Evolutionary conservation across 2,797 vertebrate genomes (phyloP).

Genomic region (Spatula clypeata): DNA sequence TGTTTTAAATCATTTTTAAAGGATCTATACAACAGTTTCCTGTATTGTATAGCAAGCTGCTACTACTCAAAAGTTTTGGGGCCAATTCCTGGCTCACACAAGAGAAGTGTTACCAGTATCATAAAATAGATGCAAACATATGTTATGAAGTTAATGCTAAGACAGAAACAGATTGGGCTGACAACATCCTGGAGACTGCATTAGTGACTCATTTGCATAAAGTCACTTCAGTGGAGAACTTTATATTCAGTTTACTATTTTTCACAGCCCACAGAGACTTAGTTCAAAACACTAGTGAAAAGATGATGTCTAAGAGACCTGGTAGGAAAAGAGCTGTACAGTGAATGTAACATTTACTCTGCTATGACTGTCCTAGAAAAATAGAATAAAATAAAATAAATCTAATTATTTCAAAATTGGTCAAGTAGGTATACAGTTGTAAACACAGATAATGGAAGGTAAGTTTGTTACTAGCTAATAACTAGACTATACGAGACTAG

Average conservation of each 20-base stretch:
- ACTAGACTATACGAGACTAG: too few species aligned
- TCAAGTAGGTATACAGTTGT: not conserved
- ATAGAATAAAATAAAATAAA: not conserved
- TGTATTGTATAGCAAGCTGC: slow-evolving; percentile 47
- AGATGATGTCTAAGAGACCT: not conserved
- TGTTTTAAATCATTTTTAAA: slow-evolving; percentile 39
- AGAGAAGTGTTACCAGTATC: slow-evolving; percentile 22
- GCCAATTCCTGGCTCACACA: slow-evolving; percentile 32
- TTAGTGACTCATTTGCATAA: slow-evolving; percentile 67
- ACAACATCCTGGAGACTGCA: slow-evolving; percentile 54
- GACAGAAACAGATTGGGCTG: slow-evolving; percentile 63
- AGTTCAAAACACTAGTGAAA: not conserved
- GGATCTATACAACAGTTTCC: slow-evolving; percentile 18
- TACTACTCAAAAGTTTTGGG: slow-evolving; percentile 43
- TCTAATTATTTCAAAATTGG: not conserved
- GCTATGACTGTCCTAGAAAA: not conserved
- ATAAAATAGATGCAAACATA: slow-evolving; percentile 72
- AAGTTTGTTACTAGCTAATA: not conserved
- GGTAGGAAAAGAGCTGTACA: not conserved
- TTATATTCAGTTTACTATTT: slow-evolving; percentile 10
- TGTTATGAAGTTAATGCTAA: slow-evolving; percentile 58
- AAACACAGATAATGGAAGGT: not conserved
- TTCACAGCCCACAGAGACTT: not conserved
- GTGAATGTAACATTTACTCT: not conserved
- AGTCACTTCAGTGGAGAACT: slow-evolving; percentile 27